These are phyloP conservation scores for Edolisoma coerulescens DNA, from an alignment of 2,113 vertebrate genomes.

Conservation along the genomic window DNA sequence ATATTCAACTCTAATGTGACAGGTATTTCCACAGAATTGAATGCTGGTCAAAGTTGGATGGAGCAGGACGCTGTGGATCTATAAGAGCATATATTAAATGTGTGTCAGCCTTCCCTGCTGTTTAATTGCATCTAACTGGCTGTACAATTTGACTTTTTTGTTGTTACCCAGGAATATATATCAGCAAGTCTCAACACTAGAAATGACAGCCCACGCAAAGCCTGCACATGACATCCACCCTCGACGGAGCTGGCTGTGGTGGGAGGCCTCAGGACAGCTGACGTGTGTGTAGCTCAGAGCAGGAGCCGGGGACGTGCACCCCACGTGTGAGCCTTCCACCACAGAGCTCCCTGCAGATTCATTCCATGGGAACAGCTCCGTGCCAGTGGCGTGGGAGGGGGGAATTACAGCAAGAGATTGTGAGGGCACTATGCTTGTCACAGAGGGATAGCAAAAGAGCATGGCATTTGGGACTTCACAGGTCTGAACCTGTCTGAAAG, in stretches of 20 bases:
- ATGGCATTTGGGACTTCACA: not conserved
- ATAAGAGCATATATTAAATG: fast-evolving
- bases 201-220: not conserved
- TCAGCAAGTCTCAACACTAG: not conserved
- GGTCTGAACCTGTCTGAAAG: not conserved
- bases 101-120: not conserved
- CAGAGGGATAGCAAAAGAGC: not conserved
- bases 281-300: fast-evolving
- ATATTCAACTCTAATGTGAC: not conserved
- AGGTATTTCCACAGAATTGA: not conserved
- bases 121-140: not conserved
- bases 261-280: not conserved
- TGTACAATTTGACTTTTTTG: not conserved
- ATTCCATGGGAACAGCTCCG: fast-evolving
- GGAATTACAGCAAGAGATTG: not conserved
- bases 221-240: too few relatives aligned
- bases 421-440: too few relatives aligned
- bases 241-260: not conserved
- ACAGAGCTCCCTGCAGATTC: not conserved
- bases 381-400: too few relatives aligned
- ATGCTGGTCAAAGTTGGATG: not conserved
- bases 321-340: fast-evolving
- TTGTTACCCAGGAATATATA: not conserved
- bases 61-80: not conserved
- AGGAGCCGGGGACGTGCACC: fast-evolving